phyloP scores from a whole-genome alignment of 1,140 invertebrate species.

The Trichogramma pretiosum region DNA sequence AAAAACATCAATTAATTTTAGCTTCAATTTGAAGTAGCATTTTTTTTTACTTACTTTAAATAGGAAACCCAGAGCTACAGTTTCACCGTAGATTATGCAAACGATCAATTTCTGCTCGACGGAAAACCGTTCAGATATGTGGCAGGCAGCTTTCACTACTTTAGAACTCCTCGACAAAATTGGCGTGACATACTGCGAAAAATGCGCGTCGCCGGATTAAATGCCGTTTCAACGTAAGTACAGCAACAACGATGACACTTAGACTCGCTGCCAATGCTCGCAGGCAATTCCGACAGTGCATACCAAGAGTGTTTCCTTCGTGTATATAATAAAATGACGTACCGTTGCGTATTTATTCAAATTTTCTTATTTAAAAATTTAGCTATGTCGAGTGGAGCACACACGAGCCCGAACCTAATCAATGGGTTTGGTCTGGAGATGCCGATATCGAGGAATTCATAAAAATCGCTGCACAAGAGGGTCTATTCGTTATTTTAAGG shows the following conservation, averaged over 20 bases:
- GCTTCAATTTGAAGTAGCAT: no score
- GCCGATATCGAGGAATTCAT: constrained; percentile 68
- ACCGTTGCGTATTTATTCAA: no score
- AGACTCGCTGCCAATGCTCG: no score
- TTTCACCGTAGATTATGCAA: constrained; percentile 56
- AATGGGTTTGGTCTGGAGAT: constrained; percentile 64
- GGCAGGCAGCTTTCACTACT: constrained; percentile 85
- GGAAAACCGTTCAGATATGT: constrained; percentile 70
- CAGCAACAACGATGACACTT: not conserved
- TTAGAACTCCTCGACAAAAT: constrained; percentile 66
- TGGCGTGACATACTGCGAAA: constrained; percentile 77
- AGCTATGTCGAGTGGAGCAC: constrained; percentile 88
- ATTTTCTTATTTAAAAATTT: no score
- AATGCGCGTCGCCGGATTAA: constrained; percentile 73
- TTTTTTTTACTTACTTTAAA: not conserved
- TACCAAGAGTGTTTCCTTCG: not conserved
- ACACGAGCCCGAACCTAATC: constrained; percentile 67
- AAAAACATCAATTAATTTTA: no score
- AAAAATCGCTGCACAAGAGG: constrained; percentile 65
- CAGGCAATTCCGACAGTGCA: not conserved
- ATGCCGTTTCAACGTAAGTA: constrained; percentile 76
- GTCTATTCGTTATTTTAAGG: constrained; percentile 71
- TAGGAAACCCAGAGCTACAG: constrained; percentile 14
- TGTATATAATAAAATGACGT: not conserved
- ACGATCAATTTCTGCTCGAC: constrained; percentile 70